A percentile compares a stretch with the other conserved stretches of the same genome.
These are phyloP conservation scores for Planococcus citri DNA, from an alignment of 1,140 invertebrate species.

Conservation along the genomic window DNA sequence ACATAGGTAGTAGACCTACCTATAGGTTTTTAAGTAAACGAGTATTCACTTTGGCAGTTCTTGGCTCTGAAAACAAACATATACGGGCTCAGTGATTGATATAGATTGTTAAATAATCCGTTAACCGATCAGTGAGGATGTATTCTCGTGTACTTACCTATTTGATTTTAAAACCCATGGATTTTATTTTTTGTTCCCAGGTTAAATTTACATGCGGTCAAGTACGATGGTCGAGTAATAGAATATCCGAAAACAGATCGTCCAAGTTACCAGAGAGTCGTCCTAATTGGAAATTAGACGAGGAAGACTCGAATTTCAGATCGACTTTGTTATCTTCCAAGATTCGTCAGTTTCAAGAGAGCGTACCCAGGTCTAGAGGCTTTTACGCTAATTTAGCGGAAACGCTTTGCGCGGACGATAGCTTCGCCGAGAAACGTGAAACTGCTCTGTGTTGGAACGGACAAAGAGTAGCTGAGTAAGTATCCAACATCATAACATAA, in stretches of 20 bases:
- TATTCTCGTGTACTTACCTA: too few species aligned
- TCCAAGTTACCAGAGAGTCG: not conserved
- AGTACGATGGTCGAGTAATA: not conserved
- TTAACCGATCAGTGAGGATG: too few species aligned
- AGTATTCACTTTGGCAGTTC: too few species aligned
- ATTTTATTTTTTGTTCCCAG: slow-evolving; percentile 20
- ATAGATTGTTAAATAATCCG: too few species aligned
- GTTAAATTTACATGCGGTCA: slow-evolving; percentile 22
- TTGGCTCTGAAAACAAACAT: too few species aligned
- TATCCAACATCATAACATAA: slow-evolving; percentile 30
- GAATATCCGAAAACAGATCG: not conserved
- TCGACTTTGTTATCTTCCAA: slow-evolving; percentile 16
- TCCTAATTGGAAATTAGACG: not conserved
- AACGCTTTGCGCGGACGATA: slow-evolving; percentile 47
- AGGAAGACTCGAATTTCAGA: slow-evolving; percentile 19
- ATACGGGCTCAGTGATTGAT: too few species aligned
- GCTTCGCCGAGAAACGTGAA: slow-evolving; percentile 42
- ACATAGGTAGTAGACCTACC: too few species aligned
- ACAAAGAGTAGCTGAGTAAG: slow-evolving; percentile 58
- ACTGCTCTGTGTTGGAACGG: slow-evolving; percentile 61
- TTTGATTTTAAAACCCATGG: too few species aligned
- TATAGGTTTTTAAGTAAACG: too few species aligned
- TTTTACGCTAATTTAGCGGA: slow-evolving; percentile 57
- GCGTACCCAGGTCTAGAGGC: slow-evolving; percentile 41
- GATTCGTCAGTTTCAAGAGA: slow-evolving; percentile 22